phyloP scores from a whole-genome alignment of 2,113 vertebrate species.

The Eolophus roseicapilla region DNA sequence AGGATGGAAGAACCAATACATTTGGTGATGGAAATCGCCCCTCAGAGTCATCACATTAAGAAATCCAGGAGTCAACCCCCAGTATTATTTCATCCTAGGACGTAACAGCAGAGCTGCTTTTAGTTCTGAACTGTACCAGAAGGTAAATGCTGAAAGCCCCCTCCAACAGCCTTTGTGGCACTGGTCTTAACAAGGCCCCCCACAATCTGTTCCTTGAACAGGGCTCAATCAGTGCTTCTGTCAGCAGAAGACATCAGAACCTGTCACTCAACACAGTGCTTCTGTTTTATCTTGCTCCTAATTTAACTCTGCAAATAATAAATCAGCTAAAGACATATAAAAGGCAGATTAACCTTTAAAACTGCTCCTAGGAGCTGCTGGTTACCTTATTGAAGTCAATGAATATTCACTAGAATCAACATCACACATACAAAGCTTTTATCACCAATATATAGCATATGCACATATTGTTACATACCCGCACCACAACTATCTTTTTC shows the following conservation, averaged over 20 bases:
- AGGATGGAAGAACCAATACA: not conserved
- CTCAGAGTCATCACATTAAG: not conserved
- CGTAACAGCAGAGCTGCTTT: not conserved
- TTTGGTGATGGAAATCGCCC: not conserved
- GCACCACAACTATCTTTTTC: not conserved
- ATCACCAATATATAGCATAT: not conserved
- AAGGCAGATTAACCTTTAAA: slow-evolving; percentile 21
- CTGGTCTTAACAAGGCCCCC: not conserved
- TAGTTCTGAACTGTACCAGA: accelerated
- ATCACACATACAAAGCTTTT: not conserved
- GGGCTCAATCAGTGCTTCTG: not conserved
- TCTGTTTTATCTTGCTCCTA: not conserved
- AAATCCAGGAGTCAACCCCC: not conserved
- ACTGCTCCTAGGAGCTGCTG: not conserved
- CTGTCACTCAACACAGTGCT: not conserved
- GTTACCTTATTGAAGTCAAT: not conserved
- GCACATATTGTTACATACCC: not conserved
- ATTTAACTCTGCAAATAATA: slow-evolving; percentile 3
- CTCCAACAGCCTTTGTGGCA: not conserved
- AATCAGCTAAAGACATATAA: not conserved
- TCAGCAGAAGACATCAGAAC: not conserved
- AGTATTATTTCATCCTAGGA: not conserved
- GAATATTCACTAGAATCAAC: not conserved
- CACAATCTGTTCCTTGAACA: not conserved
- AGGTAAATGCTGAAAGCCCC: not conserved